Percentiles rank a stretch among this genome's conserved stretches.
These are phyloP conservation scores for Microcebus lehilahytsara DNA, from an alignment of 2,113 vertebrate species.

Conservation along the genomic window DNA sequence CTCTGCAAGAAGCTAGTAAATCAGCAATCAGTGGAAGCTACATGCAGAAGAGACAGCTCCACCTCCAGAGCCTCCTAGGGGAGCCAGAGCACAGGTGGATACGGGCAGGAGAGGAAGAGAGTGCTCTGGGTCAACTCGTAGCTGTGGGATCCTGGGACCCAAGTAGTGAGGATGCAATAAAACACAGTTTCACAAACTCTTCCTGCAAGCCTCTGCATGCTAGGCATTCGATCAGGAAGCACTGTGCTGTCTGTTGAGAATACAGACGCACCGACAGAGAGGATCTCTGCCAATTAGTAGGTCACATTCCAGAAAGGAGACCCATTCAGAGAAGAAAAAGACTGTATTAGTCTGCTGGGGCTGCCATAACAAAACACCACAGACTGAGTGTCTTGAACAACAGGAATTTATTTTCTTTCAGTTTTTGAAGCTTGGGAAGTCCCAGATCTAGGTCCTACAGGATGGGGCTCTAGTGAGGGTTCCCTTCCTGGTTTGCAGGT, in stretches of 20 bases:
- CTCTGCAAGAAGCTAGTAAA: constrained; percentile 54
- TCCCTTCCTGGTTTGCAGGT: neutral
- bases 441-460: neutral
- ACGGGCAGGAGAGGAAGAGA: neutral
- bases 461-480: neutral
- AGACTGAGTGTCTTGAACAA: neutral
- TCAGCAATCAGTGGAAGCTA: neutral
- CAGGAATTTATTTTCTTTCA: neutral
- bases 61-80: neutral
- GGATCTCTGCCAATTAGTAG: neutral
- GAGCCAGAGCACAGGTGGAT: neutral
- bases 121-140: neutral
- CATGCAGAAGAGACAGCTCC: neutral
- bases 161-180: neutral
- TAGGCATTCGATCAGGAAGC: rapidly evolving
- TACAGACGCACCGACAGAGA: neutral
- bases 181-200: neutral
- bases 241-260: neutral
- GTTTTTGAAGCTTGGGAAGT: neutral
- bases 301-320: neutral
- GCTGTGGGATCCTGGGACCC: neutral
- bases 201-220: neutral
- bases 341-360: neutral
- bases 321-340: neutral
- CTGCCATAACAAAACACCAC: neutral